These are phyloP conservation scores for Hemaris fuciformis DNA, from an alignment of 2,888 invertebrate species.

Conservation along the genomic window DNA sequence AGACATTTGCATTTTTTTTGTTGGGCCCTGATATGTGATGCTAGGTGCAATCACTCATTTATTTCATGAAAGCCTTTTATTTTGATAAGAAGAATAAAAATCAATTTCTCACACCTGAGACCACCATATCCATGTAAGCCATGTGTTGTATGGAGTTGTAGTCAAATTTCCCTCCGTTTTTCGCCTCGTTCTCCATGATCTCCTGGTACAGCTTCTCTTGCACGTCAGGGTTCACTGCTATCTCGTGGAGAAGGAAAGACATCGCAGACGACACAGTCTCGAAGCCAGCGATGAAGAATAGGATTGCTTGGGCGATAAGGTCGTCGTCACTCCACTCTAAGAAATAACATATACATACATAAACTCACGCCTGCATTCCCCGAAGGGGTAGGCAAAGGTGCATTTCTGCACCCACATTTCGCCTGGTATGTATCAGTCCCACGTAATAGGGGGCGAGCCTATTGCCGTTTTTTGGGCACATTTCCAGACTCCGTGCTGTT, in stretches of 20 bases:
- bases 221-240: slow-evolving; percentile 79
- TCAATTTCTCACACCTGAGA: slow-evolving; percentile 59
- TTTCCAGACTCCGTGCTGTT: too few relatives aligned
- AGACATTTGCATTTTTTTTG: too few relatives aligned
- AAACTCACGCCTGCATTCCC: too few relatives aligned
- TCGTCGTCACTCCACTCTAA: slow-evolving; percentile 62
- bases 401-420: too few relatives aligned
- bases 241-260: slow-evolving; percentile 77
- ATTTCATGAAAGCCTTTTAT: not conserved
- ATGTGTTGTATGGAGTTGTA: slow-evolving; percentile 75
- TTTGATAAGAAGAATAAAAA: not conserved
- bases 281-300: slow-evolving; percentile 80
- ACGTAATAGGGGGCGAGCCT: too few relatives aligned
- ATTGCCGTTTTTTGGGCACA: too few relatives aligned
- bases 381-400: too few relatives aligned
- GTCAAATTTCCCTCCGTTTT: slow-evolving; percentile 58
- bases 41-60: too few relatives aligned
- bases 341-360: too few relatives aligned
- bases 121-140: slow-evolving; percentile 83
- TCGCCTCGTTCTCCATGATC: slow-evolving; percentile 65
- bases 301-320: slow-evolving; percentile 65
- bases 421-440: too few relatives aligned
- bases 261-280: slow-evolving; percentile 67
- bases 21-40: too few relatives aligned
- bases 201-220: slow-evolving; percentile 78